Conservation (phyloP, 2,888 invertebrate species). For the Physocephala rufipes region DNA sequence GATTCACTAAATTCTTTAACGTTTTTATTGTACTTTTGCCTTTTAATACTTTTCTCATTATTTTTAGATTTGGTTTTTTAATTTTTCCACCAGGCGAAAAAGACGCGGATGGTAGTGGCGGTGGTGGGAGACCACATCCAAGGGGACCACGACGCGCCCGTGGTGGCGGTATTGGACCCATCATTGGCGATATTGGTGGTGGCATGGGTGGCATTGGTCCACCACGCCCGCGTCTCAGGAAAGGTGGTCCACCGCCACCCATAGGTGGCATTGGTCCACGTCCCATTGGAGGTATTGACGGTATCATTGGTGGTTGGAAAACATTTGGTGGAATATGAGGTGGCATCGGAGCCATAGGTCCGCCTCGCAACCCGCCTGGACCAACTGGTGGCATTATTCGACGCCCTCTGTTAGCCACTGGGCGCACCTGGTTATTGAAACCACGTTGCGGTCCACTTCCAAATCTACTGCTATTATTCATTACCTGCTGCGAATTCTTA, state of each 20-base stretch:
- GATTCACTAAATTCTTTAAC: conserved; percentile 62
- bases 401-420: conserved; percentile 51
- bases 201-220: conserved; percentile 50
- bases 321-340: conserved; percentile 41
- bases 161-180: conserved; percentile 49
- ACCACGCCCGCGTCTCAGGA: conserved; percentile 54
- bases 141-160: conserved; percentile 47
- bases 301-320: conserved; percentile 36
- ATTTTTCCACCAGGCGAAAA: conserved; percentile 52
- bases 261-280: conserved; percentile 53
- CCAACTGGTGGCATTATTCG: conserved; percentile 55
- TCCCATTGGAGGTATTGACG: conserved; percentile 46
- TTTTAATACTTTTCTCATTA: conserved; percentile 53
- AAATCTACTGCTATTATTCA: conserved; percentile 32
- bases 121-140: conserved; percentile 51
- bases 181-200: conserved; percentile 50
- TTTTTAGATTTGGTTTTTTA: conserved; percentile 56
- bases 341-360: conserved; percentile 48
- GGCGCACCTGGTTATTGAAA: conserved; percentile 40
- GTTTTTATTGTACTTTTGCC: conserved; percentile 61
- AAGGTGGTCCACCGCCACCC: conserved; percentile 47
- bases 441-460: conserved; percentile 24
- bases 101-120: conserved; percentile 43
- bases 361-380: conserved; percentile 34
- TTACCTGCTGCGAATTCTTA: conserved; percentile 34